Percentiles rank a stretch among this genome's conserved stretches.
These are phyloP conservation scores for Tanytarsus gracilentus DNA, from an alignment of 2,888 invertebrate genomes.

Conservation along the genomic window DNA sequence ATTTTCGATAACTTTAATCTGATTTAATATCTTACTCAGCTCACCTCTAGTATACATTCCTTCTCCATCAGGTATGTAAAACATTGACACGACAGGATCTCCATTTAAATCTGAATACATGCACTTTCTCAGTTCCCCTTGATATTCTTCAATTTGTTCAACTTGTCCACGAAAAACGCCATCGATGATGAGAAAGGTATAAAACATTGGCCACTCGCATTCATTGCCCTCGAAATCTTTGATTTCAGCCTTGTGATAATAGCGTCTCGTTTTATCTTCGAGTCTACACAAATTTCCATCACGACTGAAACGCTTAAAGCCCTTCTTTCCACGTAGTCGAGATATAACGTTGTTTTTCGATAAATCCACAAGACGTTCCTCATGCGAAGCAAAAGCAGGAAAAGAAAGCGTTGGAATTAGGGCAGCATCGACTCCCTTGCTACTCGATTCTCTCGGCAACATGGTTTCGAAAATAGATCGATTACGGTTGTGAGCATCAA, in stretches of 20 bases:
- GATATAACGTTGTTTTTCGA: conserved; percentile 78
- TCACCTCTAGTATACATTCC: conserved; percentile 32
- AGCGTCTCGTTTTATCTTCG: conserved; percentile 69
- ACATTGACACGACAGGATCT: conserved; percentile 91
- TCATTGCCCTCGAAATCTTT: conserved; percentile 94
- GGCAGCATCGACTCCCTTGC: conserved; percentile 93
- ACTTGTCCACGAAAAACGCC: conserved; percentile 80
- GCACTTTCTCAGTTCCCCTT: conserved; percentile 51
- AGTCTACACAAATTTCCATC: conserved; percentile 88
- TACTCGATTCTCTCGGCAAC: conserved; percentile 93
- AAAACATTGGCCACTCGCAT: conserved; percentile 97
- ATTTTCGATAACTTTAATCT: conserved; percentile 31
- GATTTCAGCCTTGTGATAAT: conserved; percentile 84
- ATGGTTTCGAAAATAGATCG: conserved; percentile 97
- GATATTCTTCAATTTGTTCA: conserved; percentile 88
- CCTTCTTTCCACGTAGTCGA: conserved; percentile 78
- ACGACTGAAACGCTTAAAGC: conserved; percentile 87
- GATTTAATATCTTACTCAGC: background rate
- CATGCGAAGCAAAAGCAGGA: conserved; percentile 97
- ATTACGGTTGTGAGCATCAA: conserved; percentile 98
- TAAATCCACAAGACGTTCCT: conserved; percentile 74
- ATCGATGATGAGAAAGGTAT: conserved; percentile 91
- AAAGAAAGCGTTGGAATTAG: conserved; percentile 89
- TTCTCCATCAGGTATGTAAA: conserved; percentile 50
- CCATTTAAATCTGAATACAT: conserved; percentile 74